A percentile compares a stretch with the other conserved stretches of the same genome.
Conservation (phyloP, 64 coral and sea anemone species). For the Anthopleura sola region DNA sequence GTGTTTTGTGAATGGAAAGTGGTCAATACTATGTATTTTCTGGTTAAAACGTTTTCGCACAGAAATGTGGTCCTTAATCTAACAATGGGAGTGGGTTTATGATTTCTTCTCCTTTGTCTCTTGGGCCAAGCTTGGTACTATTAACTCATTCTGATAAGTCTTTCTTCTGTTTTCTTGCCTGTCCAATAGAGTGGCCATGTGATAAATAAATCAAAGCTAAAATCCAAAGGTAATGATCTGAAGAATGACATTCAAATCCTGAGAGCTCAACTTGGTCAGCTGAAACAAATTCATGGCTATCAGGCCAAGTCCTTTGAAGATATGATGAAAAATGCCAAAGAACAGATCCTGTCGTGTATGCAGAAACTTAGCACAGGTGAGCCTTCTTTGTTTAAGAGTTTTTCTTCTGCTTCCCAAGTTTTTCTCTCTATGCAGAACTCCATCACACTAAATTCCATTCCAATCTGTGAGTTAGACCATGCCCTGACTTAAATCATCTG, state of each 20-base stretch:
- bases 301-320: constrained; percentile 81
- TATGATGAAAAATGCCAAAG: constrained; percentile 72
- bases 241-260: constrained; percentile 54
- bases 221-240: constrained; percentile 36
- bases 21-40: too few species aligned
- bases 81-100: too few species aligned
- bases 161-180: background rate
- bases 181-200: constrained; percentile 4
- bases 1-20: too few species aligned
- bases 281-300: constrained; percentile 72
- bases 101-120: too few species aligned
- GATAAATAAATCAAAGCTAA: constrained; percentile 22
- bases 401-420: background rate
- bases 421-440: too few species aligned
- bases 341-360: constrained; percentile 44
- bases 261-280: constrained; percentile 57
- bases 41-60: too few species aligned
- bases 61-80: too few species aligned
- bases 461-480: too few species aligned
- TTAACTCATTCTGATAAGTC: too few species aligned
- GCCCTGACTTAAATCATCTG: too few species aligned
- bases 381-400: background rate
- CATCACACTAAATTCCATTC: too few species aligned
- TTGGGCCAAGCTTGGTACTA: too few species aligned
- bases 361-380: background rate